Evolutionary conservation across 2,113 vertebrate species (phyloP), one percentile per base, ranked within the genome.

Genomic region (Semicossyphus pulcher): DNA sequence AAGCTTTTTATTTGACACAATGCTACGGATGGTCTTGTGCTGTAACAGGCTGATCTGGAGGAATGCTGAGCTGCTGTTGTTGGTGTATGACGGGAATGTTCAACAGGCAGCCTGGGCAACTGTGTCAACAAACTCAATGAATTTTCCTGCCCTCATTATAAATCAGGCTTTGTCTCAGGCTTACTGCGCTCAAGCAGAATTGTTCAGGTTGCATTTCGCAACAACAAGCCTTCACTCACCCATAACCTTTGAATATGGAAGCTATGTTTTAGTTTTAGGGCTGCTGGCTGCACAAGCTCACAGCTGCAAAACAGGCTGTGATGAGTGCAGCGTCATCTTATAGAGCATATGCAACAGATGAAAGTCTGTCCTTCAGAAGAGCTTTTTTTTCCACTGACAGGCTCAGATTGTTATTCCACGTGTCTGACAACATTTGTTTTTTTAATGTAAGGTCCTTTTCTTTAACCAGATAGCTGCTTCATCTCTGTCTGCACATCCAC

Each of bases 61-160:
- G 44, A 64, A 58, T 41, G 32, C 21, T 49, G 9, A 20, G 25
- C 56, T 78, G 37, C 31, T 47, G 32, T 60, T 5, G 21, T 39
- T 42, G 5, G 14, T 25, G 16, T 36, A 52, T 51, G 48, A 14
- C n/a, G 9, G 16, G 52, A 32, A 65, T 54, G 39, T 23, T 36
- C 4, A 60, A 29, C 32, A 56, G 23, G 2, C 36, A 62, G 31
- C n/a, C 11, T 23, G 31, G 49, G 45, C 71, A 84, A 79, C 75
- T 80, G 78, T 63, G 56, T 80, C 62, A 80, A 76, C 64, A 82
- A 28, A n/a, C 12, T 10, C 34, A 14, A 42, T 29, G 4, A 32
- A 41, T 45, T n/a, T 34, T n/a, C 36, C 67, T 25, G 34, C 21
- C 20, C 48, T 51, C 14, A 49, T 71, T 48, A 52, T 56, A 18